Conservation (phyloP, 1,140 invertebrate species). For the Proctacanthus coquilletti region DNA sequence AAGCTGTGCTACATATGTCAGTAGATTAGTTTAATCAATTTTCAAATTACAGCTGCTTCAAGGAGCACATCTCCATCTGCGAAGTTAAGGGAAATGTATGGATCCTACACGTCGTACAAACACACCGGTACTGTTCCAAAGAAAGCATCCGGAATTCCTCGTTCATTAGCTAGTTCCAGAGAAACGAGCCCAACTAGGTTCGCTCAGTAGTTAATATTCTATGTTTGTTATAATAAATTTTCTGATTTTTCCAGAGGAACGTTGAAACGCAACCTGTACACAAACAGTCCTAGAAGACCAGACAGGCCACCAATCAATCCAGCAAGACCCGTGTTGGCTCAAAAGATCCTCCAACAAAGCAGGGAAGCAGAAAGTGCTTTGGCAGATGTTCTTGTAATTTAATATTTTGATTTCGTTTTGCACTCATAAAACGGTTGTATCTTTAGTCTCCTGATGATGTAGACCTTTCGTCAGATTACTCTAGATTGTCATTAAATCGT, state of each 20-base stretch:
- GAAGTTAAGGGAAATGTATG: slow-evolving; percentile 44
- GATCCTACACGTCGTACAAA: slow-evolving; percentile 22
- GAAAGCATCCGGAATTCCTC: slow-evolving; percentile 52
- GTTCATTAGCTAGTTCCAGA: slow-evolving; percentile 47
- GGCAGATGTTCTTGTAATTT: slow-evolving; percentile 52
- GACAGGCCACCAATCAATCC: slow-evolving; percentile 37
- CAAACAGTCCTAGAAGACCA: slow-evolving; percentile 28
- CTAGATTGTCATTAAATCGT: slow-evolving; percentile 14
- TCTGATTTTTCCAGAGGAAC: not conserved
- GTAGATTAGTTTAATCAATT: slow-evolving; percentile 2
- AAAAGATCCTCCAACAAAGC: slow-evolving; percentile 72
- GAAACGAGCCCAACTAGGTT: slow-evolving; percentile 46
- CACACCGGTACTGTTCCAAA: slow-evolving; percentile 29
- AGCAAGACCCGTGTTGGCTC: slow-evolving; percentile 49
- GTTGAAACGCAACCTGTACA: slow-evolving; percentile 24
- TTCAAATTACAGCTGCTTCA: slow-evolving; percentile 47
- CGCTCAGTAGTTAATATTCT: too few species aligned
- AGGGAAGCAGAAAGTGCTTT: slow-evolving; percentile 75
- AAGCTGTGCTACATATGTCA: too few species aligned
- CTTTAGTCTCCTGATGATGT: slow-evolving; percentile 10
- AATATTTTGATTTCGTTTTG: slow-evolving; percentile 2
- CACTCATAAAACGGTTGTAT: not conserved
- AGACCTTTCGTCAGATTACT: slow-evolving; percentile 12
- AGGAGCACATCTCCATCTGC: slow-evolving; percentile 78
- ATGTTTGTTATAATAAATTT: slow-evolving; percentile 8